Evolutionary conservation across 2,113 vertebrate genomes (phyloP), one percentile per base, ranked within the genome.

Genomic region (Parotia lawesii): DNA sequence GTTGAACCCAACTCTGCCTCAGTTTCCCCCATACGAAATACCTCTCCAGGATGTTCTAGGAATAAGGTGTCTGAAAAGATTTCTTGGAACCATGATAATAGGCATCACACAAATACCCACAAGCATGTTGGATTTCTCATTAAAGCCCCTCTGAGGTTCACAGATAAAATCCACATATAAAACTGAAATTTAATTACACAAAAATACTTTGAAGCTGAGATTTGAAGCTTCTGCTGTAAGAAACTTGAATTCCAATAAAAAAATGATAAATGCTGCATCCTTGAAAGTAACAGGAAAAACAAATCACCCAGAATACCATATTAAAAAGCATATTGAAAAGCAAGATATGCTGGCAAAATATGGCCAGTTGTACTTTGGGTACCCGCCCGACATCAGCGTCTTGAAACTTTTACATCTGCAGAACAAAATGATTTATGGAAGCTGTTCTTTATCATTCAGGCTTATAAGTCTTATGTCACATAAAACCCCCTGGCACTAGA

Each of bases 241-340:
- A 79, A 93, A 89, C 60, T 78, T 71, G 48, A 94, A 84, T 66
- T 86, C 44, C 76, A 89, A 80, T 25, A 80, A 73, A 38, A 78
- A 87, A 85, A 84, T 23, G 65, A 94, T 78, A 92, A 95, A 93
- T 80, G 70, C 60, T 56, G 57, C 72, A 86, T 81, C 76, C 76
- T 81, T 90, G 89, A 74, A 78, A 93, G 73, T 24, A 94, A 92
- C 18, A 11, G 76, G 57, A 75, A 92, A 95, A 96, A 84, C 86
- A 96, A 90, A 94, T 94, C 90, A 95, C n/a, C 56, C 56, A 19
- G 83, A 17, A 69, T 84, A 71, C 56, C 65, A 67, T 20, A 96
- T 77, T 77, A 92, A 94, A 93, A 94, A 89, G 60, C 83, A 78
- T 31, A 78, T 38, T 81, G 94, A 92, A 93, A 92, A 95, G 92